Base-by-base conservation (phyloP, 2,888 invertebrate genomes). In the Sarcophaga rosellei region DNA sequence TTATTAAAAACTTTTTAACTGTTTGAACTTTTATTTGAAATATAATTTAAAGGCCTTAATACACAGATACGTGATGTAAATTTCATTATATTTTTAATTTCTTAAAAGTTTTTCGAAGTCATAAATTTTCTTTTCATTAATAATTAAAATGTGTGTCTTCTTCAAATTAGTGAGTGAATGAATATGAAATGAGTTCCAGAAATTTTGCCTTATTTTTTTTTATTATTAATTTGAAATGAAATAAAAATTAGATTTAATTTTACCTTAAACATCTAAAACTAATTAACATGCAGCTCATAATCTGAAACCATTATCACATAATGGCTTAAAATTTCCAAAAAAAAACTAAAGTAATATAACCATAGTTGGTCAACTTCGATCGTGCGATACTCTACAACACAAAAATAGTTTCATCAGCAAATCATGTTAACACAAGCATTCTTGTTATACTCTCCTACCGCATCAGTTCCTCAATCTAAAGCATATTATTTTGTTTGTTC, bases 291-390 rank as follows among this genome's bases (percentile, higher is more conserved):
- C 61, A 8, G 10, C 0, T 61, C 61, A 61, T 61, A 61, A 61
- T n/a, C 61, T 10, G n/a, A 17, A 61, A 61, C n/a, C 61, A 61
- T 61, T 61, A 61, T 61, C 17, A 61, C 17, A 61, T 61, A 57
- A n/a, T 61, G 61, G 61, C 21, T 20, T 61, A 21, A 20, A 61
- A 61, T 17, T 61, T 61, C 4, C 3, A 21, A 5, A 61, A 53
- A n/a, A 61, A 21, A 61, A 6, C 35, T 35, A 35, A 35, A 35
- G 35, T 35, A 35, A 35, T 35, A 35, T 35, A 35, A 35, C 35
- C 6, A 35, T 35, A 2, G 35, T 6, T 35, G 35, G 35, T 35
- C 35, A 35, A 35, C 6, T 35, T 35, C 35, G 35, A 5, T 6
- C 35, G 6, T 6, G 5, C 1, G 35, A 6, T 35, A 35, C 35